Base-by-base conservation (phyloP, 2,113 vertebrate genomes). In the Ictidomys tridecemlineatus region DNA sequence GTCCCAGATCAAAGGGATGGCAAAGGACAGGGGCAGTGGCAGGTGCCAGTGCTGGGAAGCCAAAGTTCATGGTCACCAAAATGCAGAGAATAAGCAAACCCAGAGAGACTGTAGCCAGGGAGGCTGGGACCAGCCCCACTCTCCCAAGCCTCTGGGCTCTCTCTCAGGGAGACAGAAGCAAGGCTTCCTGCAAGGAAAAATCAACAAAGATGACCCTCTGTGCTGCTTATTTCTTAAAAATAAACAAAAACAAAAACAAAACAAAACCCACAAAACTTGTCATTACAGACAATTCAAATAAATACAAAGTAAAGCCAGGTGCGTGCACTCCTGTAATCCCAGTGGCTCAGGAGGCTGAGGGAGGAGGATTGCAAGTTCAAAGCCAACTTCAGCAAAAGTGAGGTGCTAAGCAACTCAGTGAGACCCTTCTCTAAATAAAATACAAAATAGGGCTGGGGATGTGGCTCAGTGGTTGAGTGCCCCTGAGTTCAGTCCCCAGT, bases 51-150 rank as follows among this genome's bases (percentile, higher is more conserved):
- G 42, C 32, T 48, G 84, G 69, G 61, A 82, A 93, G 92, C 34
- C 97, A 85, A 96, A 95, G 94, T 89, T 78, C 93, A 95, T 0
- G 3, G 89, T 85, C 77, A 94, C 91, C 63, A 72, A 18, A 70
- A 67, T 28, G 77, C 53, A 89, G 67, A 32, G 28, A 56, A 72
- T 2, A 28, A 67, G 51, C 73, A 9, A 32, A 78, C 13, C 28
- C 22, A 39, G 48, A 45, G 45, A 72, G 34, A 56, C 18, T 22
- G 7, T 0, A 70, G 65, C 51, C 24, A 11, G 39, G 37, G 63
- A 3, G 4, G 17, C 89, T 22, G 84, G 51, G 26, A 58, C 34
- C 61, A 39, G n/a, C 34, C 72, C 22, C 1, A 20, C 0, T 0
- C 12, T 58, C 69, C 77, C 22, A 2, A n/a, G n/a, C 82, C 26